Percentiles rank a stretch among this genome's conserved stretches.
phyloP scores from a whole-genome alignment of 2,888 invertebrate species.

The Sesamia inferens region DNA sequence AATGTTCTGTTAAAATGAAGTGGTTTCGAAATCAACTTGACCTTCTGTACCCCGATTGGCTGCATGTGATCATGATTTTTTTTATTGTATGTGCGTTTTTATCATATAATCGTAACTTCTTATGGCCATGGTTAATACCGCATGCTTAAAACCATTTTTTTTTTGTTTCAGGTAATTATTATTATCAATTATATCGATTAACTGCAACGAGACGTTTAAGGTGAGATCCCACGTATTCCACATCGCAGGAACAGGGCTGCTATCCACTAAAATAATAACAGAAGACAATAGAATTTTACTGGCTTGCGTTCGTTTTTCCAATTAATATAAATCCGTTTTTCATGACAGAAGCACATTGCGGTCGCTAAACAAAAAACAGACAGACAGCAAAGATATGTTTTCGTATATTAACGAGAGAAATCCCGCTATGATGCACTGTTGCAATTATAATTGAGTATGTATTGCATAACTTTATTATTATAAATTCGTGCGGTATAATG shows the following conservation, averaged over 20 bases:
- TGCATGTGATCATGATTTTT: conserved; percentile 72
- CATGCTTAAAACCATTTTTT: conserved; percentile 60
- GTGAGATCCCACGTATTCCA: conserved; percentile 73
- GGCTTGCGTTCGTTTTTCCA: conserved; percentile 25
- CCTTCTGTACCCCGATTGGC: conserved; percentile 78
- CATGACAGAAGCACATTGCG: conserved; percentile 26
- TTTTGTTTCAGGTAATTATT: conserved; percentile 85
- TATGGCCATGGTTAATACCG: conserved; percentile 61
- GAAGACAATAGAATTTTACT: conserved; percentile 5
- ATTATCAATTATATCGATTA: conserved; percentile 57
- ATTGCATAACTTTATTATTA: conserved; percentile 17
- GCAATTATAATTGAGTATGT: conserved; percentile 11
- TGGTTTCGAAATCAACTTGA: conserved; percentile 80
- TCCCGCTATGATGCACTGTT: conserved; percentile 26
- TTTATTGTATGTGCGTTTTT: conserved; percentile 68
- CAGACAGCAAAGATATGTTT: background rate
- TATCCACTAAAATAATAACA: conserved; percentile 31
- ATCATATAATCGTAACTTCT: conserved; percentile 56
- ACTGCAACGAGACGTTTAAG: conserved; percentile 73
- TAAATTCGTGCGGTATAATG: conserved; percentile 11
- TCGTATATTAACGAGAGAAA: conserved; percentile 35
- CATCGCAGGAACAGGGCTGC: conserved; percentile 24
- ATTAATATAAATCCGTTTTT: conserved; percentile 32
- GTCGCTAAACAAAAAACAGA: conserved; percentile 26
- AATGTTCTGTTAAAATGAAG: conserved; percentile 77